Evolutionary conservation across 2,797 vertebrate genomes (phyloP), one percentile per base, ranked within the genome.

Genomic region (Alexandromys oeconomus): DNA sequence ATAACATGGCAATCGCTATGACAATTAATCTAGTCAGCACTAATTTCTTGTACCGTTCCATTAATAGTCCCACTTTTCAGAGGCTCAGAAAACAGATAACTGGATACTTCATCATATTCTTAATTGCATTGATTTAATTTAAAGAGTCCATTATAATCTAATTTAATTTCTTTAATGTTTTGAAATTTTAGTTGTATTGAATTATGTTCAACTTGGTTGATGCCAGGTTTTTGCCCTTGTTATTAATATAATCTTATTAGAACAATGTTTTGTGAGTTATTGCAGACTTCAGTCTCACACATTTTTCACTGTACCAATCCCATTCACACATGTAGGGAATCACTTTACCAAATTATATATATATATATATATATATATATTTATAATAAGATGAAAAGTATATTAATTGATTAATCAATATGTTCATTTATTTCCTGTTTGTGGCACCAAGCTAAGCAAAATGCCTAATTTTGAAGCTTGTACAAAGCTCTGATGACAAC

Each of bases 191-290:
- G 92, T 97, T 82, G 61, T 87, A 87, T 97, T 97, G 97, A 98
- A 95, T 96, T 96, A 97, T 92, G 79, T 96, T 76, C 80, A 98
- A 96, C 89, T 98, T 98, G 92, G 97, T 97, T 97, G 95, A 96
- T 97, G 84, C 84, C 92, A 91, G 65, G 25, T 78, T 97, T 96
- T 96, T 92, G 88, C 67, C 86, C 92, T 37, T 87, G 40, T 86
- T 97, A 92, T 91, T 96, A 97, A 97, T 92, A 89, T 74, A 94
- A 84, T 97, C 27, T 65, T 69, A 74, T 93, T 89, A 91, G 29
- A 85, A 96, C 40, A 91, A 81, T 92, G 17, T 87, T 96, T 95
- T 92, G 5, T 89, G 82, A 96, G 34, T 65, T 34, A 92, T 31
- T 94, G 93, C 10, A 78, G 80, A 89, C 31, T 21, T 94, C 79